Percentiles rank a stretch among this genome's conserved stretches.
Conservation (phyloP, 2,888 invertebrate species). For the Archaeoteleia sp. region DNA sequence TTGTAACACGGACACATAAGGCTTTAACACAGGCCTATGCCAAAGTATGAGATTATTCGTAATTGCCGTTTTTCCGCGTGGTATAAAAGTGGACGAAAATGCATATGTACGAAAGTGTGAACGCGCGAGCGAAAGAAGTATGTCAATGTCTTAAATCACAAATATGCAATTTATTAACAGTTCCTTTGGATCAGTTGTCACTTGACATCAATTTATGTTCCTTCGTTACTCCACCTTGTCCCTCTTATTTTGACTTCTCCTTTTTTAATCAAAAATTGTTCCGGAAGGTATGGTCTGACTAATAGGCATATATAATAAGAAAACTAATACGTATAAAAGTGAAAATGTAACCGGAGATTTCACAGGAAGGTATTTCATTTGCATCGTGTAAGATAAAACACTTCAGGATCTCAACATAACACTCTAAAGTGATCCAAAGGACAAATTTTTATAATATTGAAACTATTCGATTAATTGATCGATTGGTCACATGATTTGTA, state of each 20-base stretch:
- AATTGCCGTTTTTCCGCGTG: conserved; percentile 17
- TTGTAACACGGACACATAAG: conserved; percentile 4
- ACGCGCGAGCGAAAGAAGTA: conserved; percentile 1
- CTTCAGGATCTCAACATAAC: conserved; percentile 9
- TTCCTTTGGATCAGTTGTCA: conserved; percentile 23
- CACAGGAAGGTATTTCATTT: conserved; percentile 56
- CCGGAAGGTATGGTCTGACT: conserved; percentile 60
- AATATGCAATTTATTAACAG: conserved; percentile 17
- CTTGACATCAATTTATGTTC: conserved; percentile 5
- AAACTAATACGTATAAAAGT: conserved; percentile 45
- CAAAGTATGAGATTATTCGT: conserved; percentile 14
- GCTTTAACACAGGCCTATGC: conserved; percentile 13
- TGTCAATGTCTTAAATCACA: conserved; percentile 23
- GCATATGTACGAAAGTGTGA: conserved; percentile 15
- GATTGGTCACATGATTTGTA: too few relatives aligned
- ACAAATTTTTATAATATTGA: too few relatives aligned
- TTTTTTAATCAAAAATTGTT: conserved; percentile 62
- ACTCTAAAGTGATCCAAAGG: background rate
- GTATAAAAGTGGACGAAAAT: conserved; percentile 30
- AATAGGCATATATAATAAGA: conserved; percentile 57
- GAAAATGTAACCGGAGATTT: conserved; percentile 55
- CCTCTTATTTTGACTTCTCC: conserved; percentile 45
- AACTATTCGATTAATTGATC: too few relatives aligned
- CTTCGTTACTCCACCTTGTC: conserved; percentile 5
- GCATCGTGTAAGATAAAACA: conserved; percentile 3